A percentile compares a stretch with the other conserved stretches of the same genome.
These are phyloP conservation scores for Oryzias celebensis DNA, from an alignment of 2,113 vertebrate species.

Conservation along the genomic window DNA sequence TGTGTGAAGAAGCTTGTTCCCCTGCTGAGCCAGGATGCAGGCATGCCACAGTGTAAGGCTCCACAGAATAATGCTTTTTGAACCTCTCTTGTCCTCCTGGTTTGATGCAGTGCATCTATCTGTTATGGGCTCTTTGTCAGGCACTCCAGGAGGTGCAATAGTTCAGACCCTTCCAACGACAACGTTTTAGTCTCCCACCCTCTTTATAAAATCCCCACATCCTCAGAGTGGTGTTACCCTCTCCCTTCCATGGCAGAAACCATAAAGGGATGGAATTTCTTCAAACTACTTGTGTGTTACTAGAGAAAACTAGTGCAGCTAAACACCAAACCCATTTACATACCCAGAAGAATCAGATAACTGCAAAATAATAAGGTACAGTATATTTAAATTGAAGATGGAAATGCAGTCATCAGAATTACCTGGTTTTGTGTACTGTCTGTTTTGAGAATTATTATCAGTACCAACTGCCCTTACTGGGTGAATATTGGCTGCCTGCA, in stretches of 20 bases:
- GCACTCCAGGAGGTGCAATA: slow-evolving; percentile 62
- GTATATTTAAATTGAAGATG: no score
- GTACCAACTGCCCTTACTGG: no score
- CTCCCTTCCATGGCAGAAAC: slow-evolving; percentile 21
- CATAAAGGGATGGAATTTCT: slow-evolving; percentile 21
- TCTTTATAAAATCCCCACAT: slow-evolving; percentile 43
- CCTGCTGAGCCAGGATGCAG: slow-evolving; percentile 63
- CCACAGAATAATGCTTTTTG: slow-evolving; percentile 68
- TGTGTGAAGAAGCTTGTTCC: slow-evolving; percentile 65
- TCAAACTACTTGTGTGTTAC: slow-evolving; percentile 34
- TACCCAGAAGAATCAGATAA: no score
- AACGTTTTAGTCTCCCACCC: slow-evolving; percentile 54
- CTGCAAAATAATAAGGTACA: no score
- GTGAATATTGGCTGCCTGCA: no score
- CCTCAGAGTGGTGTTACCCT: slow-evolving; percentile 43
- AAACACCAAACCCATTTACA: no score
- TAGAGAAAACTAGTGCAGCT: slow-evolving; percentile 17
- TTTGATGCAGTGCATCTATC: slow-evolving; percentile 73
- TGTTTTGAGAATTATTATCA: no score
- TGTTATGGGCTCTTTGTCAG: slow-evolving; percentile 67
- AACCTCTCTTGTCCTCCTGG: slow-evolving; percentile 72
- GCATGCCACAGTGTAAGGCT: slow-evolving; percentile 65
- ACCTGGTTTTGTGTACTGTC: no score
- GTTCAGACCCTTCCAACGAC: slow-evolving; percentile 61
- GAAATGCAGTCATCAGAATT: no score